Percentiles rank a stretch among this genome's conserved stretches.
These are phyloP conservation scores for Peromyscus maniculatus DNA, from an alignment of 2,113 vertebrate species.

Conservation along the genomic window DNA sequence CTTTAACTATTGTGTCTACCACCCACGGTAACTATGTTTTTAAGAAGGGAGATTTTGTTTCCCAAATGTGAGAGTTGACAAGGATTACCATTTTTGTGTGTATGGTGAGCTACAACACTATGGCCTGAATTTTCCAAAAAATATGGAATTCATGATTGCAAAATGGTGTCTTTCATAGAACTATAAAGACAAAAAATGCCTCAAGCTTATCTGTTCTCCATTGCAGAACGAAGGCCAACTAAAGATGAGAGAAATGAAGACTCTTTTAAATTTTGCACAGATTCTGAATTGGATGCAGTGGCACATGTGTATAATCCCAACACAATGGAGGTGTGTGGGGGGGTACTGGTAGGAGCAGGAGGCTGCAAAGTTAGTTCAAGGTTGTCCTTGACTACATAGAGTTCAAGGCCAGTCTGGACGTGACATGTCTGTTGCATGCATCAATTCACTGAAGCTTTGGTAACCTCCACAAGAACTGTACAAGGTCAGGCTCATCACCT, in stretches of 20 bases:
- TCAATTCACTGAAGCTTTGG: not conserved
- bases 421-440: not conserved
- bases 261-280: not conserved
- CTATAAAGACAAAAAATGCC: not conserved
- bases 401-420: not conserved
- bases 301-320: not conserved
- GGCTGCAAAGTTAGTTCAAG: too few relatives aligned
- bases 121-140: not conserved
- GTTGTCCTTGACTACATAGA: not conserved
- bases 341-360: not conserved
- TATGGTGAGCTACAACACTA: not conserved
- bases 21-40: not conserved
- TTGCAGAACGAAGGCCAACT: not conserved
- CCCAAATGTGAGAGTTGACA: not conserved
- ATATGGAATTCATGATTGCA: not conserved
- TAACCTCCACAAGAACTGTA: not conserved
- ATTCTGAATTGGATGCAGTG: not conserved
- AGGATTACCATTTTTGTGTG: not conserved
- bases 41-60: not conserved
- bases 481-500: not conserved
- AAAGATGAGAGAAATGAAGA: not conserved
- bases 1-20: not conserved
- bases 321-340: too few relatives aligned
- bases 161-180: not conserved
- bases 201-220: not conserved